Conservation (phyloP, 2,113 vertebrate species). For the Scalopus aquaticus region DNA sequence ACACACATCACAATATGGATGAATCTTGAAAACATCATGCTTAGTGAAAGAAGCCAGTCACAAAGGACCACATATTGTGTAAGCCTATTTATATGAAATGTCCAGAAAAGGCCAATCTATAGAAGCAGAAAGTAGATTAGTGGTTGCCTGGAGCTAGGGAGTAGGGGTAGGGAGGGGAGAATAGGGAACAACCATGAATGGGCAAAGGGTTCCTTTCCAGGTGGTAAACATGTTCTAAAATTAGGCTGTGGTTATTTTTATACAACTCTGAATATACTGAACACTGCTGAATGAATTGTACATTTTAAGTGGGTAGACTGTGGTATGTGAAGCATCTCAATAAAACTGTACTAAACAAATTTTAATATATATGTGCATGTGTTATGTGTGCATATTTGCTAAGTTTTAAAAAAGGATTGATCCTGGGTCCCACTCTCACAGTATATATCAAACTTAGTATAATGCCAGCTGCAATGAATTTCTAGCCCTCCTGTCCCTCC, state of each 20-base stretch:
- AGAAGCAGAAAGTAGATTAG: not conserved
- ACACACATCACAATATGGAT: no score
- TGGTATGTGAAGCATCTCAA: not conserved
- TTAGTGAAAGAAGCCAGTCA: not conserved
- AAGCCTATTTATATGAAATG: not conserved
- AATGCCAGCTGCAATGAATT: not conserved
- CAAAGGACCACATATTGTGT: not conserved
- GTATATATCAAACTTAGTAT: not conserved
- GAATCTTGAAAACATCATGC: not conserved
- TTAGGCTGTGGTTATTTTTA: slow-evolving; percentile 16
- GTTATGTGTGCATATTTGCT: not conserved
- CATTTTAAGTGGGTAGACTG: not conserved
- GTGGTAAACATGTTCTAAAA: slow-evolving; percentile 21
- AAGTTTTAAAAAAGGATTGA: not conserved
- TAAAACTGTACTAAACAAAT: not conserved
- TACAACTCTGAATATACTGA: not conserved
- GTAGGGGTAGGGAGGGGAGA: not conserved
- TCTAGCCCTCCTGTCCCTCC: not conserved
- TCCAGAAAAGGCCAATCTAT: not conserved
- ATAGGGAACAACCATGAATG: not conserved
- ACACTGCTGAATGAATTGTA: not conserved
- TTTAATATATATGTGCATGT: not conserved
- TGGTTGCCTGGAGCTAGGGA: not conserved
- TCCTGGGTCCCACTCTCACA: not conserved
- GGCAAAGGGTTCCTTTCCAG: not conserved